Evolutionary conservation across 2,113 vertebrate genomes (phyloP), one percentile per base, ranked within the genome.

Genomic region (Nestor notabilis): DNA sequence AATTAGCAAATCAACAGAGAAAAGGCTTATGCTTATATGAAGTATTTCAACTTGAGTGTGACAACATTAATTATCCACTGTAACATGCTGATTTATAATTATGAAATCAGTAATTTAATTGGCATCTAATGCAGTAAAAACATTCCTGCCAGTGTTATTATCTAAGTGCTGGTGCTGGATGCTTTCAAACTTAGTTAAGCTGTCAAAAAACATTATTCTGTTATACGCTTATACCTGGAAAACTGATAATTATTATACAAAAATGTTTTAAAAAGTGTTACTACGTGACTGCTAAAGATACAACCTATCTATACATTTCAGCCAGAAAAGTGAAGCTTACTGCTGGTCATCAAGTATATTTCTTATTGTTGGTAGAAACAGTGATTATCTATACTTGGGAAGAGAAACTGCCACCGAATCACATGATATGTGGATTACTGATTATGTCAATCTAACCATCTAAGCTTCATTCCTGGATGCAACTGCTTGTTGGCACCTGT

Each of bases 91-190:
- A 97, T 95, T 96, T 97, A 95, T 94, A 97, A 98, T 97, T 97
- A 98, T 88, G 95, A 97, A 98, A 97, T 98, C 96, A 96, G 95
- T 97, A 97, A 98, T 97, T 97, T 98, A 98, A 98, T 98, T 98
- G 97, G 87, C 92, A 94, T 97, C 86, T 96, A 90, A 94, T 95
- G 82, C 87, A 97, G 95, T 97, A 95, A 97, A 98, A 98, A 97
- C 94, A 97, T 87, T 94, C 91, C 68, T 91, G 94, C 92, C 93
- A 90, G 93, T 82, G 90, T 84, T 72, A 95, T 96, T 96, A 96
- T 95, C 89, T 91, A 82, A 97, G 87, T 90, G 63, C 79, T 23
- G 28, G 87, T 93, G 75, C 93, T 66, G 89, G 96, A 87, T 58
- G 91, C 89, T 97, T 97, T 97, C 75, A 83, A 90, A 92, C 83